Base-by-base conservation (phyloP, 37 sponge, comb jelly and placozoan species). In the Aplysina aerophoba region DNA sequence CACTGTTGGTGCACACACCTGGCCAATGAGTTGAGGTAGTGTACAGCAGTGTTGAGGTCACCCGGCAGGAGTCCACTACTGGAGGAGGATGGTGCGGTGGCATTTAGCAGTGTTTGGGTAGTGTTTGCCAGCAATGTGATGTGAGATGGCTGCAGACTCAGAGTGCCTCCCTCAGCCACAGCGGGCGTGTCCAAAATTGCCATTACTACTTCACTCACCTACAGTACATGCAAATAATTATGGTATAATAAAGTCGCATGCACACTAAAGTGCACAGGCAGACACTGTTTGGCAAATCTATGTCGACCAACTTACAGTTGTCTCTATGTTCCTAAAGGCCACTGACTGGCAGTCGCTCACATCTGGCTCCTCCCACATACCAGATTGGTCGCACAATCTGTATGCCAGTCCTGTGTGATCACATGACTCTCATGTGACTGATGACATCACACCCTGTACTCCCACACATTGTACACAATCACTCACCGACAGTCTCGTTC, bases 321-420 rank as follows among this genome's bases (percentile, higher is more conserved):
- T 44, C 50, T 44, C 50, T 44, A 44, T 44, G 50, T 69, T 35
- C 34, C 71, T 69, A 4, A 69, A 31, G 34, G 71, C 33, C 2
- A 69, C 71, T 25, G 71, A 69, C 71, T 69, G 31, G 34, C 71
- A 69, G 35, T 69, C 35, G 30, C 71, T 69, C 31, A 69, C 6
- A 69, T 69, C 71, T 34, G 71, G 71, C 31, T 69, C 71, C 27
- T 31, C 33, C 71, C 71, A 69, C 71, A 30, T 33, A 69, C 71
- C 71, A 30, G 71, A 34, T 2, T 35, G 13, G 34, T 30, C 6
- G 6, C 71, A 69, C 35, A 69, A 69, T 69, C 71, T 69, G 17
- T 35, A 34, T 17, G 71, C 71, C 34, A 34, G 71, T 69, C 71
- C 71, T 69, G 71, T 44, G 50, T 44, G 50, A 44, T 44, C 50